phyloP scores from a whole-genome alignment of 2,113 vertebrate genomes.

The Dolichallabes microphthalmus region DNA sequence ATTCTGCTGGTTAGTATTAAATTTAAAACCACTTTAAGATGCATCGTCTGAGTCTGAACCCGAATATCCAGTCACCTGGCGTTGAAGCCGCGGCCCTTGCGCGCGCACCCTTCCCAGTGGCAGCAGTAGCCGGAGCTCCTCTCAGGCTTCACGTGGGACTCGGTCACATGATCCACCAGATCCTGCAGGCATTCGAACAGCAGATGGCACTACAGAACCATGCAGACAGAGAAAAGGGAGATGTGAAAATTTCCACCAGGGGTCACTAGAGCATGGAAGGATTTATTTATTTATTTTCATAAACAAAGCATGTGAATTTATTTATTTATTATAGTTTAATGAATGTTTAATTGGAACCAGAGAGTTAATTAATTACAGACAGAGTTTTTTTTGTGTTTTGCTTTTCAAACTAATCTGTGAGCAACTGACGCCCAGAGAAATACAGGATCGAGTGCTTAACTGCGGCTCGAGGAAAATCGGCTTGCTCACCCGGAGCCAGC shows the following conservation, averaged over 20 bases:
- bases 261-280: not conserved
- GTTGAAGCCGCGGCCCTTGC: slow-evolving; percentile 91
- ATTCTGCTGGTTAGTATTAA: not conserved
- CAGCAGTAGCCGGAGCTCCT: slow-evolving; percentile 94
- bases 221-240: not conserved
- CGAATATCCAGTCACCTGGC: slow-evolving; percentile 76
- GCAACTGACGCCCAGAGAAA: not conserved
- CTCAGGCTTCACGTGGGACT: slow-evolving; percentile 92
- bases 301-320: not conserved
- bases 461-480: too few relatives aligned
- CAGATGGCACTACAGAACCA: slow-evolving; percentile 82
- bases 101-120: slow-evolving; percentile 94
- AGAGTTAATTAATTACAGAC: not conserved
- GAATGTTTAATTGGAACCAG: not conserved
- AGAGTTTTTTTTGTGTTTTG: not conserved
- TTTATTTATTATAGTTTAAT: not conserved
- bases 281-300: not conserved
- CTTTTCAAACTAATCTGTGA: not conserved
- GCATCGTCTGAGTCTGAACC: not conserved
- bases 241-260: not conserved
- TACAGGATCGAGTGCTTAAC: not conserved
- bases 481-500: slow-evolving; percentile 82
- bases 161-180: slow-evolving; percentile 93
- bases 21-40: not conserved
- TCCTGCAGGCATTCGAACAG: slow-evolving; percentile 92